Conservation (phyloP, 1,140 invertebrate genomes). For the Drosophila punjabiensis region DNA sequence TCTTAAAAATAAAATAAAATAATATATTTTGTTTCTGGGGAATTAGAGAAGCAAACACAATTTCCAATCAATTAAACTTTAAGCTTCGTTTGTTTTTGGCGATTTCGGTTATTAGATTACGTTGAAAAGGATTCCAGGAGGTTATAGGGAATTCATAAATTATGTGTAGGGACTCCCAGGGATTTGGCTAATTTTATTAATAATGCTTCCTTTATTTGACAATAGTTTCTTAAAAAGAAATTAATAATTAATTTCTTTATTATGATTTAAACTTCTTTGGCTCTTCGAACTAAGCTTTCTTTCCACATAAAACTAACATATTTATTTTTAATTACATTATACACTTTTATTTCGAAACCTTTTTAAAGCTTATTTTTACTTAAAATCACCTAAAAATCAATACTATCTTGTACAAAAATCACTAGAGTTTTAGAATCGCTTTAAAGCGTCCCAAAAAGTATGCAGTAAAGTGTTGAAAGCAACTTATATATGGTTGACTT, state of each 20-base stretch:
- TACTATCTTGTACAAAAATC: neutral
- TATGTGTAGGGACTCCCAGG: neutral
- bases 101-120: constrained; percentile 37
- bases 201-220: neutral
- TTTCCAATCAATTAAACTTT: constrained; percentile 48
- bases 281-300: too few species aligned
- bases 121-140: neutral
- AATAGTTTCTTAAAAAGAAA: neutral
- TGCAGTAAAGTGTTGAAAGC: neutral
- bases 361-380: too few species aligned
- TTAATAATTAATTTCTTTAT: neutral
- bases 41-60: constrained; percentile 29
- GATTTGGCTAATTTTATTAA: neutral
- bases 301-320: too few species aligned
- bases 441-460: neutral
- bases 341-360: too few species aligned
- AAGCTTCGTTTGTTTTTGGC: constrained; percentile 31
- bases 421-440: neutral
- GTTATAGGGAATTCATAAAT: neutral
- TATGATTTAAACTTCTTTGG: too few species aligned
- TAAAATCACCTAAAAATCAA: too few species aligned
- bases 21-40: constrained; percentile 8
- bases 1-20: neutral
- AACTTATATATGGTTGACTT: neutral
- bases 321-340: too few species aligned